Base-by-base conservation (phyloP, 2,888 invertebrate species). In the Dastarcus helophoroides region DNA sequence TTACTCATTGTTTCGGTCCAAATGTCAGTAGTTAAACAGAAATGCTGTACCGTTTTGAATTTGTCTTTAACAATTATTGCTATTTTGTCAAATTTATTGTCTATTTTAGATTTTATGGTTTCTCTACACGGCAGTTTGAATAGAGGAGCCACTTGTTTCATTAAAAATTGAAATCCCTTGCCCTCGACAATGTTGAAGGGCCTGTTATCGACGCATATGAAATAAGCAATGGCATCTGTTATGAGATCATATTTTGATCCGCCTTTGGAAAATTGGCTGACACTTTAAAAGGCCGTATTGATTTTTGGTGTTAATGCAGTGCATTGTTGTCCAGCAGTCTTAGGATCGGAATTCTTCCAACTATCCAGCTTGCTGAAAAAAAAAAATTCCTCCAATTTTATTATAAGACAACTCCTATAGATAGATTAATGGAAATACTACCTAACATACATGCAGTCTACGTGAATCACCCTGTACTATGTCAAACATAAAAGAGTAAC, bases 1-100 rank as follows among this genome's bases (percentile, higher is more conserved):
- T 36, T 42, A 8, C 37, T 26, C 30, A 39, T 29, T 19, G 19
- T 19, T 10, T 43, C 43, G 14, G 41, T 41, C 40, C 46, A 46
- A 7, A 37, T 31, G 31, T 46, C 43, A 9, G 32, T 37, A 3
- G 42, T 45, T 10, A 41, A 14, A 9, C 35, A 30, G n/a, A 36
- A 8, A 27, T 25, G n/a, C 12, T 35, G 10, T 9, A 38, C 29
- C n/a, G 22, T 22, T 17, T 14, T 15, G n/a, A 43, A 29, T 22
- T 26, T 37, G 11, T 35, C 14, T 32, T 35, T 40, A 10, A 39
- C 19, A 4, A 36, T 6, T 8, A 7, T 17, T 13, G 35, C 25
- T 3, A 32, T n/a, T 11, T 24, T 22, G 6, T 36, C 32, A 24
- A 39, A 42, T 31, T 37, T 44, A 16, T 35, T 23, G 24, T 38